Evolutionary conservation across 1,140 invertebrate species (phyloP).

Genomic region (Penaeus chinensis): DNA sequence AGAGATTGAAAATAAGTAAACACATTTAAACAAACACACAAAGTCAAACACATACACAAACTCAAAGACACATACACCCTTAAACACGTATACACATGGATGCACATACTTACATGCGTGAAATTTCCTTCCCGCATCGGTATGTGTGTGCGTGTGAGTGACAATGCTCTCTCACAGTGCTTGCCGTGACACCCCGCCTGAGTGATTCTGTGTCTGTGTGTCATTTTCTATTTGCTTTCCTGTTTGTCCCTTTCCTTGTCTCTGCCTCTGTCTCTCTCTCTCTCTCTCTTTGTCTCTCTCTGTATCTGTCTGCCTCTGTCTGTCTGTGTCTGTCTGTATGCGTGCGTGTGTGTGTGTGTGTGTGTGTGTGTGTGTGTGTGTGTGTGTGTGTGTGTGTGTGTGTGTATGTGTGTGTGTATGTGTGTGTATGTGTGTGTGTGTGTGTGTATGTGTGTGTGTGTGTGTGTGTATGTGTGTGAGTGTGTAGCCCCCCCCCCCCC

Average conservation of each 20-base stretch:
- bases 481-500: no score
- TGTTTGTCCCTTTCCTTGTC: not conserved
- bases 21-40: not conserved
- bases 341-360: not conserved
- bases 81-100: not conserved
- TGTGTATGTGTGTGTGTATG: constrained; percentile 12
- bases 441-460: not conserved
- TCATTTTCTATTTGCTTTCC: no score
- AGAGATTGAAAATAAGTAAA: not conserved
- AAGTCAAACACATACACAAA: not conserved
- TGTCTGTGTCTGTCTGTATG: not conserved
- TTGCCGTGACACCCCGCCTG: no score
- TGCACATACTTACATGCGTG: not conserved
- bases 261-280: not conserved
- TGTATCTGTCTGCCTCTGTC: not conserved
- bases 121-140: not conserved
- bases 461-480: no score
- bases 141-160: not conserved
- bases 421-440: constrained; percentile 12
- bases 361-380: no score
- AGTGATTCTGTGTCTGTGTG: no score
- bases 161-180: not conserved
- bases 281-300: not conserved
- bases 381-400: constrained; percentile 12
- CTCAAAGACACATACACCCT: not conserved